Percentiles rank a stretch among this genome's conserved stretches.
These are phyloP conservation scores for Crocallis elinguaria DNA, from an alignment of 2,888 invertebrate species.

Conservation along the genomic window DNA sequence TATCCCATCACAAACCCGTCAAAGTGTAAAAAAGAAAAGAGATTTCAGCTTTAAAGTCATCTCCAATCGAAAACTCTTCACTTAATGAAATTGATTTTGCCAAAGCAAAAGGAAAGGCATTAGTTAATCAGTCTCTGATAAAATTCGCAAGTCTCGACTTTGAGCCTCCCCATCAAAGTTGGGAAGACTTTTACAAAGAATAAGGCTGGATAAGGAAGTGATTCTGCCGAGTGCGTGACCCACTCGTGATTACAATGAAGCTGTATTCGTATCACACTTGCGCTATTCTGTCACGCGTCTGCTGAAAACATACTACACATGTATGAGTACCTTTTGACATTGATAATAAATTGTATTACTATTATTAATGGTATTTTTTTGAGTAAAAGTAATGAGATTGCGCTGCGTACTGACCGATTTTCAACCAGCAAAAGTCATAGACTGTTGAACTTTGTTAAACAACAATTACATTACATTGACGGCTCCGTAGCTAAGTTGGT, in stretches of 20 bases:
- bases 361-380: too few relatives aligned
- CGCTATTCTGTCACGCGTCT: not conserved
- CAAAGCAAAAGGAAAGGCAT: constrained; percentile 32
- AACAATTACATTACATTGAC: too few relatives aligned
- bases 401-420: too few relatives aligned
- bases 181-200: constrained; percentile 29
- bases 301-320: not conserved
- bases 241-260: constrained; percentile 28
- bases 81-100: constrained; percentile 35
- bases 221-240: constrained; percentile 32
- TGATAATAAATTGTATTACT: too few relatives aligned
- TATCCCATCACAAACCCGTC: constrained; percentile 14
- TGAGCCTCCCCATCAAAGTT: constrained; percentile 34
- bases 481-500: too few relatives aligned
- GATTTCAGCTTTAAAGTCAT: constrained; percentile 27
- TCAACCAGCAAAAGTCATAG: too few relatives aligned
- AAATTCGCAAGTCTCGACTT: constrained; percentile 31
- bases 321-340: too few relatives aligned
- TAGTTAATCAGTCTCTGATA: constrained; percentile 37
- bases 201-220: constrained; percentile 30
- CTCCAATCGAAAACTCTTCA: constrained; percentile 33
- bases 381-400: too few relatives aligned
- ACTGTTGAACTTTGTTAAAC: too few relatives aligned
- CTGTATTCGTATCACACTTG: constrained; percentile 1
- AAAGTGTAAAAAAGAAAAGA: constrained; percentile 21